A percentile compares a stretch with the other conserved stretches of the same genome.
phyloP scores from a whole-genome alignment of 2,797 vertebrate species.

The Helarctos malayanus region DNA sequence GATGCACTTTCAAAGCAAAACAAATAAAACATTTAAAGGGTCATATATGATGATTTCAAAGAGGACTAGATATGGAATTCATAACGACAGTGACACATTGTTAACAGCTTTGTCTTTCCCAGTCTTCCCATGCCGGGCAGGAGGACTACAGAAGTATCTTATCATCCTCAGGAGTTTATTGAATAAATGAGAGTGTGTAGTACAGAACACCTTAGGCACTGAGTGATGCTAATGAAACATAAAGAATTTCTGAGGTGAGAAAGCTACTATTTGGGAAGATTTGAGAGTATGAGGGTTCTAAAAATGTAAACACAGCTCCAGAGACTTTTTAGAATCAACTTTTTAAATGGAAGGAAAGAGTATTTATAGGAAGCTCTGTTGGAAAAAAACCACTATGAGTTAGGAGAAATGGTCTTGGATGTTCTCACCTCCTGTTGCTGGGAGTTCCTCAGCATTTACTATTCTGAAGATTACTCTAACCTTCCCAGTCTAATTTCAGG shows the following conservation, averaged over 20 bases:
- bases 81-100: neutral
- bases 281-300: neutral
- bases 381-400: neutral
- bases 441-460: neutral
- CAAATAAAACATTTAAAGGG: neutral
- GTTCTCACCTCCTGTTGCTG: neutral
- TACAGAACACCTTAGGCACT: neutral
- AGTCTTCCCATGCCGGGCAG: neutral
- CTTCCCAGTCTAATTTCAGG: constrained; percentile 16
- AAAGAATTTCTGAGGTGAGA: constrained; percentile 24
- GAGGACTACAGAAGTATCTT: neutral
- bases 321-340: neutral
- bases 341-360: neutral
- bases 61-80: neutral
- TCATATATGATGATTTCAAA: neutral
- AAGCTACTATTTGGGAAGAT: neutral
- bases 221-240: neutral
- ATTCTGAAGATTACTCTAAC: neutral
- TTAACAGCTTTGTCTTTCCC: neutral
- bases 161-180: neutral
- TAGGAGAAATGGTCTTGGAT: neutral
- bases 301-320: neutral
- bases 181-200: neutral
- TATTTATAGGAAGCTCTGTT: neutral
- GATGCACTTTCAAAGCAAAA: neutral